Percentiles rank a stretch among this genome's conserved stretches.
These are phyloP conservation scores for Perizoma affinitatum DNA, from an alignment of 2,888 invertebrate genomes.

Conservation along the genomic window DNA sequence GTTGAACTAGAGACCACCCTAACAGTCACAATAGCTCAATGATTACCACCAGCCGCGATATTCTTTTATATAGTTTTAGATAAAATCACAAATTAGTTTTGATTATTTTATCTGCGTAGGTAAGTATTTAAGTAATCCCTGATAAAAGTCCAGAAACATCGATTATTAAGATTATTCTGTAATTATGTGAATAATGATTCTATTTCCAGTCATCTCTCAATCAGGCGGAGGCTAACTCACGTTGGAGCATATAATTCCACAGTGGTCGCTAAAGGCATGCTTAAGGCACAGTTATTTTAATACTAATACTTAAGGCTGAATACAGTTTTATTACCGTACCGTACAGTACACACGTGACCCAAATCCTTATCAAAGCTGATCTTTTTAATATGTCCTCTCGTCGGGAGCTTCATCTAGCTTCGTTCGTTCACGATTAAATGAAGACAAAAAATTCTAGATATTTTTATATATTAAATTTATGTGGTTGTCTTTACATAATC, in stretches of 20 bases:
- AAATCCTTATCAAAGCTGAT: too few species aligned
- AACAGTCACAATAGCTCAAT: slow-evolving; percentile 21
- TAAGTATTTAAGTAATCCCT: slow-evolving; percentile 37
- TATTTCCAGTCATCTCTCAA: slow-evolving; percentile 29
- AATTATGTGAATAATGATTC: too few species aligned
- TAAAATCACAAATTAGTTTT: slow-evolving; percentile 39
- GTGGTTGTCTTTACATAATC: too few species aligned
- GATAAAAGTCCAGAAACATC: slow-evolving; percentile 43
- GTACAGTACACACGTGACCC: too few species aligned
- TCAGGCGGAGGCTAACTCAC: background rate
- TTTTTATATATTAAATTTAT: too few species aligned
- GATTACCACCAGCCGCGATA: slow-evolving; percentile 45
- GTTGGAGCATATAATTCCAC: slow-evolving; percentile 13
- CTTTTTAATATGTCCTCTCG: too few species aligned
- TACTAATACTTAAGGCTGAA: too few species aligned
- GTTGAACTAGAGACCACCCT: slow-evolving; percentile 16
- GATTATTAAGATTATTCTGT: too few species aligned
- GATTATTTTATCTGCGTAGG: slow-evolving; percentile 36
- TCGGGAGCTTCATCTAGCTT: too few species aligned
- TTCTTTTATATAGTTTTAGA: slow-evolving; percentile 53
- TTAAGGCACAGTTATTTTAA: background rate
- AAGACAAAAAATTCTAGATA: too few species aligned
- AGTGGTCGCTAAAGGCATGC: slow-evolving; percentile 6
- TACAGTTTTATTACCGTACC: too few species aligned
- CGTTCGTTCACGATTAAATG: too few species aligned